Evolutionary conservation across 2,888 invertebrate genomes (phyloP).

Genomic region (Caenorhabditis sp.): DNA sequence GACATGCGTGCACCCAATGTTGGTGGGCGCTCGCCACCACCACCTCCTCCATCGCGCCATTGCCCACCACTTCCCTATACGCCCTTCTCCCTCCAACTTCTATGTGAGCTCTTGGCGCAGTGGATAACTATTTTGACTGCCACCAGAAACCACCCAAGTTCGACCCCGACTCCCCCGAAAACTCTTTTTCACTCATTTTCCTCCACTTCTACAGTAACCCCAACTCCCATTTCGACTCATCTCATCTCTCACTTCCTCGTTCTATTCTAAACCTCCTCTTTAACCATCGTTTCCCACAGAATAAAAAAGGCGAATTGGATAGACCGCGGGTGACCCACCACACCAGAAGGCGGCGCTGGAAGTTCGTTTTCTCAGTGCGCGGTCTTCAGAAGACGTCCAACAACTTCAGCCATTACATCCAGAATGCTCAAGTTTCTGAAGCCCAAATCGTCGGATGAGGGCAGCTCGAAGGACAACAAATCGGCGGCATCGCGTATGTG

Average conservation of each 20-base stretch:
- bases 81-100: not conserved
- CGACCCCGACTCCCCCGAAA: not conserved
- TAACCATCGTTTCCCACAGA: not conserved
- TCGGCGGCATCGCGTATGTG: constrained; percentile 73
- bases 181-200: not conserved
- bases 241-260: not conserved
- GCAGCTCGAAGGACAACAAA: constrained; percentile 73
- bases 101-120: not conserved
- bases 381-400: constrained; percentile 23
- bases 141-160: not conserved
- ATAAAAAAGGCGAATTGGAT: not conserved
- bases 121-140: not conserved
- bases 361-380: not conserved
- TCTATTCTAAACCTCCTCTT: not conserved
- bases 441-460: constrained; percentile 76
- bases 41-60: not conserved
- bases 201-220: constrained; percentile 6
- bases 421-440: constrained; percentile 80
- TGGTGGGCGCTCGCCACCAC: not conserved
- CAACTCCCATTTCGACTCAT: no score
- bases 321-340: not conserved
- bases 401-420: constrained; percentile 7
- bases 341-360: constrained; percentile 2
- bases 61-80: not conserved
- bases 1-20: not conserved